phyloP scores from a whole-genome alignment of 2,113 vertebrate genomes.

The Madoqua kirkii region DNA sequence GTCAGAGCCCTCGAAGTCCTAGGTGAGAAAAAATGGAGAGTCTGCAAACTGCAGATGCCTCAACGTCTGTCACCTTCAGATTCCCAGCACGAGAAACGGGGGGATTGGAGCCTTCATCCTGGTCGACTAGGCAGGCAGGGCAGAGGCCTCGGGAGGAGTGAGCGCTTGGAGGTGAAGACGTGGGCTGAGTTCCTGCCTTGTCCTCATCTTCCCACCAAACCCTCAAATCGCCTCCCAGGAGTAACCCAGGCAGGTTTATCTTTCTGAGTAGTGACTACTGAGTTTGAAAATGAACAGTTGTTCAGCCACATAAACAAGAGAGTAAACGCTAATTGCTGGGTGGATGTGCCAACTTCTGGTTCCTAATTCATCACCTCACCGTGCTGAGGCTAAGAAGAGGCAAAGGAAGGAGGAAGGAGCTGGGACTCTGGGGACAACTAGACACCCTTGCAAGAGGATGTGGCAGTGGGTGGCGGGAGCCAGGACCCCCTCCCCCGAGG shows the following conservation, averaged over 20 bases:
- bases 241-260: conserved; percentile 17
- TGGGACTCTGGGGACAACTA: neutral
- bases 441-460: neutral
- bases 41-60: neutral
- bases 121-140: accelerated
- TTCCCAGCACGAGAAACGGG: neutral
- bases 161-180: neutral
- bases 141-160: neutral
- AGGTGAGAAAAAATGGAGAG: neutral
- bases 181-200: accelerated
- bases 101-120: neutral
- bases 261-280: conserved; percentile 31
- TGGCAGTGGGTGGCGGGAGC: accelerated
- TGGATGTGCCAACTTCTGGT: neutral
- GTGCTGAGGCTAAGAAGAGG: neutral
- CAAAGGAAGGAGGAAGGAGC: neutral
- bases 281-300: conserved; percentile 33
- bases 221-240: neutral
- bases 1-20: neutral
- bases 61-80: neutral
- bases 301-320: conserved; percentile 36
- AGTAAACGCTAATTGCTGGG: conserved; percentile 39
- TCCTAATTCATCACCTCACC: neutral
- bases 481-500: neutral
- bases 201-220: neutral